These are phyloP conservation scores for Nysson spinosus DNA, from an alignment of 2,888 invertebrate genomes.

Conservation along the genomic window DNA sequence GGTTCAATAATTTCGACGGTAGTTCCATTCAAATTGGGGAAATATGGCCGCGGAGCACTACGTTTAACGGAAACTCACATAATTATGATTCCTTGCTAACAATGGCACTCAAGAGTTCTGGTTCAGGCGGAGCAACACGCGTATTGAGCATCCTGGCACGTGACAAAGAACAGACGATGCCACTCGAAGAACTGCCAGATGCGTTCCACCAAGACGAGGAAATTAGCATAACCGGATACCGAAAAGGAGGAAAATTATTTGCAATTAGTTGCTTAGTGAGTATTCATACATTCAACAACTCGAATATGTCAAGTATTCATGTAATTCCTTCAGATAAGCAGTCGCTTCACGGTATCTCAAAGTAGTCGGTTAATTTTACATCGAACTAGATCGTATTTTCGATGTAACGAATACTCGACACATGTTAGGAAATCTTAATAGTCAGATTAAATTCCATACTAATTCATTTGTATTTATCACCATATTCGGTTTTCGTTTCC, in stretches of 20 bases:
- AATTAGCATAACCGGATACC: slow-evolving; percentile 39
- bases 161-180: background rate
- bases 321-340: no score
- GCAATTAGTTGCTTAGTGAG: slow-evolving; percentile 7
- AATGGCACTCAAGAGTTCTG: background rate
- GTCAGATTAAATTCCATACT: no score
- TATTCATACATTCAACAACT: slow-evolving; percentile 4
- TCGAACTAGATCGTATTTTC: no score
- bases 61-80: background rate
- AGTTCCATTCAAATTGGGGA: background rate
- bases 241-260: slow-evolving; percentile 11
- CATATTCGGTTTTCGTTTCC: no score
- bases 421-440: no score
- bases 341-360: no score
- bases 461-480: no score
- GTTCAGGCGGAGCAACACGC: background rate
- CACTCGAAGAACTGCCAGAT: background rate
- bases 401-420: no score
- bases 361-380: no score
- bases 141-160: background rate
- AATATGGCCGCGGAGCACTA: background rate
- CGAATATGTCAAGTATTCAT: slow-evolving; percentile 10
- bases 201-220: background rate
- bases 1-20: background rate
- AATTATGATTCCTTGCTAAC: slow-evolving; percentile 19